Percentiles rank a stretch among this genome's conserved stretches.
phyloP scores from a whole-genome alignment of 2,797 vertebrate species.

The Toxotes lorentzi region DNA sequence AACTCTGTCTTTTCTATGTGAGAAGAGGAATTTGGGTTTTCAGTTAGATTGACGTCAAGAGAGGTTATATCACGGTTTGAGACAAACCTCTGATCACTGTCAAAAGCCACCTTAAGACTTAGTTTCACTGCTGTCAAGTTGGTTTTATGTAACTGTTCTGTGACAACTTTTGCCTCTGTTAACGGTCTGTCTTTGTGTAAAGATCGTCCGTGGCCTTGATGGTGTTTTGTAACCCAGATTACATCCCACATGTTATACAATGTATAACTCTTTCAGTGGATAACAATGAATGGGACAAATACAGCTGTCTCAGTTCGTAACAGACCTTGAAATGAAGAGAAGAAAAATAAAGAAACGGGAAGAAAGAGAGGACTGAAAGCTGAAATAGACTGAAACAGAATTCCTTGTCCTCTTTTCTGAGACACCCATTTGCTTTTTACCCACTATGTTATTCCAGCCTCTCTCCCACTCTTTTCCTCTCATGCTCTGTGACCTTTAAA shows the following conservation, averaged over 20 bases:
- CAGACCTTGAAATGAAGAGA: constrained; percentile 66
- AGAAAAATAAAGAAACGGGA: constrained; percentile 20
- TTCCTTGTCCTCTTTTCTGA: constrained; percentile 33
- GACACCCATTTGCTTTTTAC: constrained; percentile 67
- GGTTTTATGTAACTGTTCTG: constrained; percentile 46
- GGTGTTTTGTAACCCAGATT: constrained; percentile 60
- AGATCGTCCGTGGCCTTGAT: constrained; percentile 52
- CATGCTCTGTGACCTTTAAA: constrained; percentile 62
- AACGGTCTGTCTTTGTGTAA: constrained; percentile 40
- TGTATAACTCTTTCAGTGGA: constrained; percentile 12
- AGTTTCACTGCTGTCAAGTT: constrained; percentile 23
- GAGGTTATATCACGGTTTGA: constrained; percentile 10
- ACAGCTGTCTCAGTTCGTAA: constrained; percentile 5
- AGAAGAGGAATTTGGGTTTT: neutral
- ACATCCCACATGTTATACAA: constrained; percentile 46
- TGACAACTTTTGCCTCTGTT: constrained; percentile 16
- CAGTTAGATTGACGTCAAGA: neutral
- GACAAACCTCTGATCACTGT: constrained; percentile 13
- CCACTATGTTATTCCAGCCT: constrained; percentile 56
- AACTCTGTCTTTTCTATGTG: neutral
- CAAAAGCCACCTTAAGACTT: constrained; percentile 35
- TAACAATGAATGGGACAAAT: constrained; percentile 22
- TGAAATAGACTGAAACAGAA: constrained; percentile 31
- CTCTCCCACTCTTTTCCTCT: constrained; percentile 34
- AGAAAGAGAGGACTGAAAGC: constrained; percentile 42